Conservation (phyloP, 1,140 invertebrate species). For the Dreissena rostriformis region DNA sequence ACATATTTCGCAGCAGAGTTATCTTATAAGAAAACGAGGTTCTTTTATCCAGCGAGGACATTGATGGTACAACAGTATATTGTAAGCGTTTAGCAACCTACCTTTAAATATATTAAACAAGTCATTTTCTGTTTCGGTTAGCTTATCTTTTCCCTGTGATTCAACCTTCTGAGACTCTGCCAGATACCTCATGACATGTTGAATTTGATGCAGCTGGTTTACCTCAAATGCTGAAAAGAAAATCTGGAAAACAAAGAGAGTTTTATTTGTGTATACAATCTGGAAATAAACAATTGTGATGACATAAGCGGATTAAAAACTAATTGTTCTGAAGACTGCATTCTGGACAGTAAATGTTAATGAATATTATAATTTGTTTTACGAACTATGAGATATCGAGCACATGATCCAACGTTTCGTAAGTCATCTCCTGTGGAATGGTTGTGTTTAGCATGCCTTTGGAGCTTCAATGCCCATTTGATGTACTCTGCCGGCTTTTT, state of each 20-base stretch:
- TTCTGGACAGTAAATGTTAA: not conserved
- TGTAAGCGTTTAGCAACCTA: not conserved
- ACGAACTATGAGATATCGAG: not conserved
- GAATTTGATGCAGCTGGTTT: not conserved
- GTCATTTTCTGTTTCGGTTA: not conserved
- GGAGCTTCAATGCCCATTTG: not conserved
- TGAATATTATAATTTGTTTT: constrained; percentile 71
- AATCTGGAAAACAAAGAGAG: not conserved
- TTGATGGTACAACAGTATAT: not conserved
- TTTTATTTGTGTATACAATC: not conserved
- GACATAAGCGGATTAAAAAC: not conserved
- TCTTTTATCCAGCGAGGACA: not conserved
- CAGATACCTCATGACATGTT: not conserved
- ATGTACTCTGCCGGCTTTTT: not conserved
- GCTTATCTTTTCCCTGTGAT: not conserved
- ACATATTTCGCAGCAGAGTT: not conserved
- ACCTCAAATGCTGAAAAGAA: not conserved
- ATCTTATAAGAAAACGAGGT: not conserved
- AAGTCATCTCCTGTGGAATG: not conserved
- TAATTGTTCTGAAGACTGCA: not conserved
- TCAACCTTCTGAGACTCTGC: not conserved
- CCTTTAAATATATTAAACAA: not conserved
- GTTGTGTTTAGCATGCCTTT: not conserved
- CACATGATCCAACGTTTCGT: not conserved
- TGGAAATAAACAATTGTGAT: not conserved